Evolutionary conservation across 1,140 invertebrate species (phyloP), one percentile per base, ranked within the genome.

Genomic region (Reticulitermes speratus): DNA sequence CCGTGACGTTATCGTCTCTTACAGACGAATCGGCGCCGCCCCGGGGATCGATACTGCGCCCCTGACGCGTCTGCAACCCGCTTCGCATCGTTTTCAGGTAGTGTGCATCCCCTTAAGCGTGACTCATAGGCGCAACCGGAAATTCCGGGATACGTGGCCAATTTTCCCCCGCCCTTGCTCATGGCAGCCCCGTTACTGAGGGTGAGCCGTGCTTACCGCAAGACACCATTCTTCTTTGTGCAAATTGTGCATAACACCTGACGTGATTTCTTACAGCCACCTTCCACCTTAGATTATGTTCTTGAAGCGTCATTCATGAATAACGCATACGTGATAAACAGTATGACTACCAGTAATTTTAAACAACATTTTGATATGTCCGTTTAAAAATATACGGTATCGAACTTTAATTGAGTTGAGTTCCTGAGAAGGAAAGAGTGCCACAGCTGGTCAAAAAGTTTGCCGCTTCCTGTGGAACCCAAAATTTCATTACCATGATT

Each of bases 11-110:
- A 88, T 87, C 89, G 90, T 90, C 88, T 89, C 87, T 87, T 89
- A 89, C 89, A 91, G 91, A 92, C 91, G 88, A 90, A 88, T 87
- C 87, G 91, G 90, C 91, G 91, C 91, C 91, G 88, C 89, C 87
- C 89, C 89, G 84, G 87, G 83, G 90, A 92, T 92, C 91, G 91
- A 92, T 92, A 90, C 87, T 38, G 16, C 65, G 89, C 90, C 89
- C 88, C 89, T 88, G 88, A 87, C 88, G 89, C 88, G 88, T 86
- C 88, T 87, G 89, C 91, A 90, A 91, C 89, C 44, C 14, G 32
- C 82, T n/a, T 83, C 44, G 83, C 82, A 44, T 44, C 44, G 38
- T 14, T 19, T 44, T 14, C 16, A 1, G n/a, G 0, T 25, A 19
- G 14, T 45, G 44, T 45, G 38, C 38, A 44, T n/a, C 82, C 38